Conservation (phyloP, 2,797 vertebrate species). For the Syndactyla subalaris region DNA sequence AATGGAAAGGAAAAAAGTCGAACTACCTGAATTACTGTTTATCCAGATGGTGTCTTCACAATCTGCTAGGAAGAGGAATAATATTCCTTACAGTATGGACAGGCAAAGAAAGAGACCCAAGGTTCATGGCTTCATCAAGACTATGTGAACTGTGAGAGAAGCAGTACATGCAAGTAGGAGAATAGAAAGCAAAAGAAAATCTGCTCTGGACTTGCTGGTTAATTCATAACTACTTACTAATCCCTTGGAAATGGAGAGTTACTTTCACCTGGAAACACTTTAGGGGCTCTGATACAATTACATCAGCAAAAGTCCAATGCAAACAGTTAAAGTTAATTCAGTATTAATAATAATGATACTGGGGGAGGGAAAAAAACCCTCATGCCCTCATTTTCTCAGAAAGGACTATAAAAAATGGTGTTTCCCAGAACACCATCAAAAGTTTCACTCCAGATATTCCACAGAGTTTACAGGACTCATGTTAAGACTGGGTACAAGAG, state of each 20-base stretch:
- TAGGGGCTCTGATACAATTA: background rate
- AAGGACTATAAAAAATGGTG: background rate
- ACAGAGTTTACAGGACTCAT: background rate
- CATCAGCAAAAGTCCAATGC: background rate
- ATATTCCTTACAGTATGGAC: background rate
- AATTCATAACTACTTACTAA: background rate
- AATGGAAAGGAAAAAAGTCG: background rate
- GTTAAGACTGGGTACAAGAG: background rate
- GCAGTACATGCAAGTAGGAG: background rate
- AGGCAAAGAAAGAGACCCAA: background rate
- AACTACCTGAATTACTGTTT: background rate
- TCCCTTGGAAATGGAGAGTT: background rate
- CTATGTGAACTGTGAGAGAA: background rate
- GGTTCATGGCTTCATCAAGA: background rate
- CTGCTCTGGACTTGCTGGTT: background rate
- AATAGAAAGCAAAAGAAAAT: background rate
- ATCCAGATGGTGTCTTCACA: background rate
- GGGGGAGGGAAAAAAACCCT: background rate
- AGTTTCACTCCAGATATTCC: background rate
- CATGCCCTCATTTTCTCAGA: slow-evolving; percentile 31
- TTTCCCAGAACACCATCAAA: slow-evolving; percentile 30
- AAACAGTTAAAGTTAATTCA: slow-evolving; percentile 8
- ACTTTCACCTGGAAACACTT: slow-evolving; percentile 14
- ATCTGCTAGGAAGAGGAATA: background rate
- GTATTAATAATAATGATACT: background rate